phyloP scores from a whole-genome alignment of 2,888 invertebrate genomes.

The Parnassius smintheus region DNA sequence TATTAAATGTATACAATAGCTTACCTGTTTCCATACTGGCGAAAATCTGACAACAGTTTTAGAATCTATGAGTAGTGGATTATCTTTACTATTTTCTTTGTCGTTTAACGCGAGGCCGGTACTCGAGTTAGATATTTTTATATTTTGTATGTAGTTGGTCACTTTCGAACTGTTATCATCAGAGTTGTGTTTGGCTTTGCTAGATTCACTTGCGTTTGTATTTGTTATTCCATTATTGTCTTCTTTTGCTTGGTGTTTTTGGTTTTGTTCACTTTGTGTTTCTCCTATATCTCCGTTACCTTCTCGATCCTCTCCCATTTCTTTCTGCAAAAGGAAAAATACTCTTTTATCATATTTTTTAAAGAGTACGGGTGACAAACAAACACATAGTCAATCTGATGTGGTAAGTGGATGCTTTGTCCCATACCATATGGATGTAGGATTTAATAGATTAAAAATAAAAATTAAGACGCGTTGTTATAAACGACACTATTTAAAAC shows the following conservation, averaged over 20 bases:
- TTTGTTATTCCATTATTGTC: constrained; percentile 3
- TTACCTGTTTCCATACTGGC: constrained; percentile 74
- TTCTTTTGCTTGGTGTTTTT: constrained; percentile 8
- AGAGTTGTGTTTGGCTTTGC: constrained; percentile 2
- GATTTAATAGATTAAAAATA: no score
- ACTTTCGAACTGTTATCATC: constrained; percentile 22
- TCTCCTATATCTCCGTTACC: constrained; percentile 29
- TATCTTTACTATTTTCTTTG: constrained; percentile 50
- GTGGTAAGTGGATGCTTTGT: no score
- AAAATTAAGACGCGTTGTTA: no score
- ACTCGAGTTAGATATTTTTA: constrained; percentile 54
- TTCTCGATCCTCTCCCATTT: constrained; percentile 37
- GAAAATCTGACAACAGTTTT: constrained; percentile 67
- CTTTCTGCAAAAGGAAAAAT: constrained; percentile 33
- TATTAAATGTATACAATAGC: background rate
- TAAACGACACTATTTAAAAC: no score
- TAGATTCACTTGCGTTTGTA: constrained; percentile 4
- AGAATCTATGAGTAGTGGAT: constrained; percentile 51
- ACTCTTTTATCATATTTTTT: no score
- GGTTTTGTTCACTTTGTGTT: constrained; percentile 13
- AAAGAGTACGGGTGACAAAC: no score
- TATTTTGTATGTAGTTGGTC: constrained; percentile 59
- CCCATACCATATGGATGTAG: no score
- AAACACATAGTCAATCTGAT: no score
- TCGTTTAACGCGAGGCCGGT: constrained; percentile 44